Conservation (phyloP, 2,888 invertebrate species). For the Drosophila hamatofila region DNA sequence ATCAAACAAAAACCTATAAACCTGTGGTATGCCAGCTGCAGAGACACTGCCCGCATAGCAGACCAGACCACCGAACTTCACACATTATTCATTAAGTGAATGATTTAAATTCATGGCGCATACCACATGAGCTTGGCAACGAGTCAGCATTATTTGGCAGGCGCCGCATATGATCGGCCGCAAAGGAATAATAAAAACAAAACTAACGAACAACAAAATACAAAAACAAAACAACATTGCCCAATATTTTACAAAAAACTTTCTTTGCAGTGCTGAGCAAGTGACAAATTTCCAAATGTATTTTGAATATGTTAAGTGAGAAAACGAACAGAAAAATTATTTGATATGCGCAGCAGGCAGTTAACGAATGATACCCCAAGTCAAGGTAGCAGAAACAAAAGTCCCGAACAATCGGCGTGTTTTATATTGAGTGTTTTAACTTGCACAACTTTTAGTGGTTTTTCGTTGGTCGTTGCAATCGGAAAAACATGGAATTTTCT, state of each 20-base stretch:
- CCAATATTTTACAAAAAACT: conserved; percentile 63
- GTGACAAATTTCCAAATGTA: conserved; percentile 58
- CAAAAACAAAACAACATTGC: conserved; percentile 32
- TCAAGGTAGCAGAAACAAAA: conserved; percentile 18
- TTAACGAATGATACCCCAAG: conserved; percentile 28
- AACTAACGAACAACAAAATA: conserved; percentile 18
- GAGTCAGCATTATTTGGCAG: conserved; percentile 56
- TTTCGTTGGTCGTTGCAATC: not conserved
- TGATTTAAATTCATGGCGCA: conserved; percentile 49
- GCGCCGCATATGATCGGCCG: conserved; percentile 37
- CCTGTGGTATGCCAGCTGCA: not conserved
- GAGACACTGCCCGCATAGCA: conserved; percentile 13
- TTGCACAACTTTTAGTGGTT: conserved; percentile 1
- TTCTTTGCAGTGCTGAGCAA: conserved; percentile 55
- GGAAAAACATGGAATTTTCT: not conserved
- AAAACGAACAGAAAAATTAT: conserved; percentile 50
- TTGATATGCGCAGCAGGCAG: conserved; percentile 63
- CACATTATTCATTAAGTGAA: conserved; percentile 16
- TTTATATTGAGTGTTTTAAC: not conserved
- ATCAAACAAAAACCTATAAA: conserved; percentile 3
- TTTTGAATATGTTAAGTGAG: conserved; percentile 51
- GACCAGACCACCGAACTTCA: conserved; percentile 2
- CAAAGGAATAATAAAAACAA: conserved; percentile 25
- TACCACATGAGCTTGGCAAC: conserved; percentile 32
- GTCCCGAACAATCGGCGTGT: conserved; percentile 11